These are phyloP conservation scores for Sebastes iracundus DNA, from an alignment of 2,797 vertebrate species.

Conservation along the genomic window DNA sequence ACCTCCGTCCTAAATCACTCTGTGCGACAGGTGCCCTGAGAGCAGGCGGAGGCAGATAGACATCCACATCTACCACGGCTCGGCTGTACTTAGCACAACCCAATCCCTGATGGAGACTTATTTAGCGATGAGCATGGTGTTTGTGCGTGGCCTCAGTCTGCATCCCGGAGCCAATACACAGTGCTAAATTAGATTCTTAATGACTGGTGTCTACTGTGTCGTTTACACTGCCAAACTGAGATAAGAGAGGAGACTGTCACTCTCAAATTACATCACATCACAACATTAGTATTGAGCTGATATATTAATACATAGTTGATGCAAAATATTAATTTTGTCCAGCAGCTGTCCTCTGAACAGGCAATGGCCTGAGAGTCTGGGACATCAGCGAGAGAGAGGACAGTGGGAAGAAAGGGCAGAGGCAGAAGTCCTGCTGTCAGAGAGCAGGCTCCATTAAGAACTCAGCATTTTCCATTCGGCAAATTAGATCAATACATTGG, in stretches of 20 bases:
- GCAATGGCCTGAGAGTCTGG: not conserved
- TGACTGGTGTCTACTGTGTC: not conserved
- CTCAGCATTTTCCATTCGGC: constrained; percentile 11
- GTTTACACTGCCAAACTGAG: not conserved
- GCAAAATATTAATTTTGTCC: not conserved
- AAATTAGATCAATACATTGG: not conserved
- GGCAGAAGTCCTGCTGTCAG: constrained; percentile 29
- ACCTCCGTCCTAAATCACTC: not conserved
- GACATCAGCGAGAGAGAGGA: constrained; percentile 26
- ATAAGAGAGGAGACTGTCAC: not conserved
- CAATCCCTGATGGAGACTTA: constrained; percentile 3
- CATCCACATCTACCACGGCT: not conserved
- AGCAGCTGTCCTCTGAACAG: not conserved
- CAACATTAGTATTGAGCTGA: not conserved
- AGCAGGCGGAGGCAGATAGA: constrained; percentile 11
- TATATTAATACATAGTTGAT: not conserved
- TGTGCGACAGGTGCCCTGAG: constrained; percentile 12
- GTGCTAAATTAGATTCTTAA: not conserved
- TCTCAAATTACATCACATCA: not conserved
- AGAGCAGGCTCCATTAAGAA: constrained; percentile 14
- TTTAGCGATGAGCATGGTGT: not conserved
- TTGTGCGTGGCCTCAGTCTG: not conserved
- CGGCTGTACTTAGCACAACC: not conserved
- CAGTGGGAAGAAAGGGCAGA: not conserved
- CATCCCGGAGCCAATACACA: not conserved